Percentiles rank a stretch among this genome's conserved stretches.
Conservation (phyloP, 1,140 invertebrate species). For the Littorina saxatilis region DNA sequence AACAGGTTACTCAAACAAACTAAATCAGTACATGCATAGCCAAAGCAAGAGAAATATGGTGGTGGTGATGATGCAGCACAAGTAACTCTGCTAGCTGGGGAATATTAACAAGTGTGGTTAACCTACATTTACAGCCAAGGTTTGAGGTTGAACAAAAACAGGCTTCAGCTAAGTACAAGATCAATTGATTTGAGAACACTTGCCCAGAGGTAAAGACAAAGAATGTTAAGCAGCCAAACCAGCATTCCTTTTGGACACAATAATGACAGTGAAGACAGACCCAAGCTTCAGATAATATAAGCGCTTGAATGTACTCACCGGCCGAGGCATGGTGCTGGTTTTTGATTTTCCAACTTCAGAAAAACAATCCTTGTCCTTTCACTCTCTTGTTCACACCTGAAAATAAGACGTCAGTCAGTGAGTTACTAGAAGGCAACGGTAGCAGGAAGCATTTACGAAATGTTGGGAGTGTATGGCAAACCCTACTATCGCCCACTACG, state of each 20-base stretch:
- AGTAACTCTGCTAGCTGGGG: background rate
- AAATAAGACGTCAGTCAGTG: background rate
- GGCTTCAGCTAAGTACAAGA: background rate
- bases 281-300: background rate
- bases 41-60: no score
- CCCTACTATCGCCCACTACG: background rate
- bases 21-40: no score
- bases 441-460: background rate
- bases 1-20: no score
- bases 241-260: background rate
- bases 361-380: background rate
- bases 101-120: background rate
- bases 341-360: background rate
- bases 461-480: background rate
- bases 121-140: background rate
- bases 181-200: background rate
- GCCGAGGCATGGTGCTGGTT: constrained; percentile 33
- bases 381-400: constrained; percentile 1
- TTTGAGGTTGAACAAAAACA: background rate
- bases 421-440: background rate
- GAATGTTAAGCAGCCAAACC: background rate
- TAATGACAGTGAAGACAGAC: background rate
- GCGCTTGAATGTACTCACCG: constrained; percentile 1
- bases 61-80: no score
- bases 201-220: background rate